Percentiles rank a stretch among this genome's conserved stretches.
These are phyloP conservation scores for Peromyscus polionotus DNA, from an alignment of 2,113 vertebrate genomes.

Conservation along the genomic window DNA sequence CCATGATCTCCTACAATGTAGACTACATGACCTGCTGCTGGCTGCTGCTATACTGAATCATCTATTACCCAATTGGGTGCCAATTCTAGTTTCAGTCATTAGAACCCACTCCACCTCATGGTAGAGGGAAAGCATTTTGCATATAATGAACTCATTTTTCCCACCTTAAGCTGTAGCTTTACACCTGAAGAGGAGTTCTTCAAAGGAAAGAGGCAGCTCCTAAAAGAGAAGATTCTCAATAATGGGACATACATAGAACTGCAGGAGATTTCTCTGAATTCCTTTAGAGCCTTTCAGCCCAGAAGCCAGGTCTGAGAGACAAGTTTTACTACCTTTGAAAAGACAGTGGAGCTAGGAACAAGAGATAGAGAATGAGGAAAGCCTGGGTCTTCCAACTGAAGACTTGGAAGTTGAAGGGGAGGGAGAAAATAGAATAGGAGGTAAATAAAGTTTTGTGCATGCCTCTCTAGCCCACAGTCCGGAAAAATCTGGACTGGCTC, in stretches of 20 bases:
- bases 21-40: not conserved
- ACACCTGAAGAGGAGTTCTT: not conserved
- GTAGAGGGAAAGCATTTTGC: not conserved
- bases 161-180: not conserved
- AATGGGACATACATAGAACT: not conserved
- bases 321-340: not conserved
- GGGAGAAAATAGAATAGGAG: not conserved
- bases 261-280: slow-evolving; percentile 26
- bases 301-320: not conserved
- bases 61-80: not conserved
- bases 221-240: not conserved
- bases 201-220: not conserved
- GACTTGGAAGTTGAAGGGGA: not conserved
- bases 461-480: not conserved
- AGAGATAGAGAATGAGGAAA: not conserved
- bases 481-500: not conserved
- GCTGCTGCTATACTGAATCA: not conserved
- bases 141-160: not conserved
- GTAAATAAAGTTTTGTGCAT: not conserved
- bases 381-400: not conserved
- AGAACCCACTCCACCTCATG: not conserved
- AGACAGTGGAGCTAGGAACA: not conserved
- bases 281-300: not conserved
- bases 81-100: not conserved
- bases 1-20: not conserved